Evolutionary conservation across 2,888 invertebrate genomes (phyloP), one percentile per base, ranked within the genome.

Genomic region (Galerucella nymphaeae): DNA sequence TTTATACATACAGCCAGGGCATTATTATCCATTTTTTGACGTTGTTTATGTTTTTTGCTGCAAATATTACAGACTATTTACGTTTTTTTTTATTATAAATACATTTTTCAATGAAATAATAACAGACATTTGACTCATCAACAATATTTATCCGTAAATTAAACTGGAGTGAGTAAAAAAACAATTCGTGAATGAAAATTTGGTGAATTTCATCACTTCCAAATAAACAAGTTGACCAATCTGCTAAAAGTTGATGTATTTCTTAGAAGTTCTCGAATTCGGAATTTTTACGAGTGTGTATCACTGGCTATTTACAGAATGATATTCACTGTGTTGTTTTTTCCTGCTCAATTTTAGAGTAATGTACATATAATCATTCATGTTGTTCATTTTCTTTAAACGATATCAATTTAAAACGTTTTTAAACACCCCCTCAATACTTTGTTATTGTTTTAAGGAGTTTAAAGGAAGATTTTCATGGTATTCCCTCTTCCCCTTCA

Each of bases 71-170:
- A 66, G 41, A 57, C 66, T 53, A 53, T 53, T 53, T 30, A n/a
- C 30, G 58, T 30, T 58, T n/a, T 57, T n/a, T 23, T 23, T 23
- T 23, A 58, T 13, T 59, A 55, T 18, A 59, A 59, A 59, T 59
- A 59, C 30, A 30, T 14, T 38, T n/a, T 30, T 59, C 59, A 59
- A 59, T 59, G 59, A 38, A 38, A 59, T 59, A 38, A 59, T 59
- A 59, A 59, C 59, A 59, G 59, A 30, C 38, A 30, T 30, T 38
- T 59, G 59, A 59, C 59, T 59, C 59, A 59, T 30, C 59, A n/a
- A 23, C 14, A 14, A 38, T 38, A 59, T 59, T 38, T 59, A n/a
- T 59, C 30, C 57, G 20, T 18, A 18, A 13, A 13, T 5, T 38
- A 18, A 55, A 55, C n/a, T 11, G 20, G 13, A 13, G 16, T 38